Conservation (phyloP, 35 echinoderm and acorn worm genomes). For the Apostichopus parvimensis region DNA sequence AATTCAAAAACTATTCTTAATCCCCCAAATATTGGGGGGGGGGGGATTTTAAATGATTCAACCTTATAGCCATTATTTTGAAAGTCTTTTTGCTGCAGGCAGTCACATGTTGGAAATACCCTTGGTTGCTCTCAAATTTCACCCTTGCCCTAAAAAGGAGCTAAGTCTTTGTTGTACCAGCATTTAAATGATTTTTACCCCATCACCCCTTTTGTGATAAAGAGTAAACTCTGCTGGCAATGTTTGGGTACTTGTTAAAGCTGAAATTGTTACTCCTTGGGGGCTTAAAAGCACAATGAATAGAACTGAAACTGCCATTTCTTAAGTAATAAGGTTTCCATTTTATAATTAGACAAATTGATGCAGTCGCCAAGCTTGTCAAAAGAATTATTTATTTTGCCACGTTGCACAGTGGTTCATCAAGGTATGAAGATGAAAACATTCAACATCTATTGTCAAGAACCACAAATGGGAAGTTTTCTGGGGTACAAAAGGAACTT, state of each 20-base stretch:
- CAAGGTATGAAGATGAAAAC: background rate
- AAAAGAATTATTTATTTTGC: slow-evolving; percentile 9
- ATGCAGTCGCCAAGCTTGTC: background rate
- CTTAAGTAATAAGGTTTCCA: background rate
- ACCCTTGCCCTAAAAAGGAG: background rate
- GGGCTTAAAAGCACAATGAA: background rate
- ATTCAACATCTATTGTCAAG: background rate
- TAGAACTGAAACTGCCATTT: background rate
- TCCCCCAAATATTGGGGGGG: too few relatives aligned
- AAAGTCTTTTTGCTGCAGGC: background rate
- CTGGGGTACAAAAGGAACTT: background rate
- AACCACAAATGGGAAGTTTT: background rate
- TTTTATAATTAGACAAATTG: slow-evolving; percentile 2
- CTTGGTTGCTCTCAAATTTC: background rate
- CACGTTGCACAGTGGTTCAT: background rate
- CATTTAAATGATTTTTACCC: background rate
- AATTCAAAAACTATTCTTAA: background rate
- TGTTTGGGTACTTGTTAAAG: background rate
- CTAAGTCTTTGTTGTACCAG: background rate
- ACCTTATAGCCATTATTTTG: background rate
- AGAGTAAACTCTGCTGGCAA: background rate
- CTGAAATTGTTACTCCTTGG: slow-evolving; percentile 8
- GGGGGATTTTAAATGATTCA: background rate
- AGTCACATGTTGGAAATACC: background rate
- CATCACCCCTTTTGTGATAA: background rate